Evolutionary conservation across 2,113 vertebrate genomes (phyloP).

Genomic region (Paramormyrops kingsleyae): DNA sequence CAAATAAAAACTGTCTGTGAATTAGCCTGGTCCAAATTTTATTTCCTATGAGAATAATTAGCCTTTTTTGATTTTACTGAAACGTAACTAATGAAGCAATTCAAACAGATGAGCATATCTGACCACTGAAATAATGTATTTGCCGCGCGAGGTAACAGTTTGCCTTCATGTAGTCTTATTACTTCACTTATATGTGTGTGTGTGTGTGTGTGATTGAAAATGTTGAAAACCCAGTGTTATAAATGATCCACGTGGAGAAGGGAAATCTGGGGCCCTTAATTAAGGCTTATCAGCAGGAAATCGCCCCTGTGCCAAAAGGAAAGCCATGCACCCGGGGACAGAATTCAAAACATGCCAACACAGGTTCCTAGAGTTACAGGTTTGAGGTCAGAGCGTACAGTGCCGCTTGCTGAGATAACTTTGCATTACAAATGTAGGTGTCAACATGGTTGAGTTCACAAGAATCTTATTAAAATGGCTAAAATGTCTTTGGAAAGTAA

Average conservation of each 20-base stretch:
- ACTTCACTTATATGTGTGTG: neutral
- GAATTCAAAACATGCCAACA: neutral
- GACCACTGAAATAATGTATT: neutral
- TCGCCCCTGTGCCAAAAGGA: neutral
- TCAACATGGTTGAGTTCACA: slow-evolving; percentile 1
- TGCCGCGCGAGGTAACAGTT: neutral
- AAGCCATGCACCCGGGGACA: neutral
- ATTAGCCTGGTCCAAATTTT: neutral
- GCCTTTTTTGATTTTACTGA: neutral
- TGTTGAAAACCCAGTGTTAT: neutral
- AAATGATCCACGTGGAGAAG: neutral
- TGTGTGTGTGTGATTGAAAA: neutral
- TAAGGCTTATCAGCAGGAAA: neutral
- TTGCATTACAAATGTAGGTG: neutral
- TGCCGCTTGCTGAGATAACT: neutral
- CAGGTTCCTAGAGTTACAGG: neutral
- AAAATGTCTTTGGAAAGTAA: neutral
- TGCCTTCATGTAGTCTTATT: neutral
- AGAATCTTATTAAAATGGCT: neutral
- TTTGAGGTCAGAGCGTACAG: neutral
- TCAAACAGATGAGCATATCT: neutral
- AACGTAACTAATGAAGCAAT: neutral
- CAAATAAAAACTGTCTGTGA: slow-evolving; percentile 25
- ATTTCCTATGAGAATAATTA: neutral
- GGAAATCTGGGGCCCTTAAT: neutral